Evolutionary conservation across 2,888 invertebrate genomes (phyloP), one percentile per base, ranked within the genome.

Genomic region (Agrilus cyanescens): DNA sequence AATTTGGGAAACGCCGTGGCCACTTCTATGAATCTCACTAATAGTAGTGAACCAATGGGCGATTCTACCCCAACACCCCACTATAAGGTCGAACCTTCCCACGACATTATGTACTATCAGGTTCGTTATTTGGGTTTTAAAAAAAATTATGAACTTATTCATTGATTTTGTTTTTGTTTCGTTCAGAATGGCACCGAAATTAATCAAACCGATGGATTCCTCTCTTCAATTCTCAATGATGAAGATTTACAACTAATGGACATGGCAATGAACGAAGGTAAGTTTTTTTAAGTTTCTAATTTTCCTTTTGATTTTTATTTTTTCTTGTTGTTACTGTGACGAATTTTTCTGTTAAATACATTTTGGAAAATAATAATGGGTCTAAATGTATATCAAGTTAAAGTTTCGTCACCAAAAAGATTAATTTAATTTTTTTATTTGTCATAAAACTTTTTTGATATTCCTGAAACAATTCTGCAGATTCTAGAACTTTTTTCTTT

Each of bases 211-310:
- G 91, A 91, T 56, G 88, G 88, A 34, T 86, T 90, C 58, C 78
- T 91, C 32, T 88, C 88, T 48, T 87, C 88, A 2, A 84, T 90
- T 48, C 73, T 91, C 40, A 87, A 87, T 59, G 90, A 90, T 53
- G 90, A 90, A 58, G 89, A 89, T 59, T 70, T 90, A 30, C 89
- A 89, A 60, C 73, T 90, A 38, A 88, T 91, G 88, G 89, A 90
- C 56, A 88, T 90, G 85, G 85, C 86, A 33, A 82, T 86, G 76
- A 85, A 82, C 57, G 88, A 88, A 68, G 85, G 88, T 87, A 67
- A 68, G 79, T 71, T 13, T 1, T 35, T 31, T 16, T n/a, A n/a
- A n/a, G n/a, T n/a, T 37, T 32, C 18, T 39, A n/a, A 20, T 38
- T 14, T 8, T 14, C 30, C 13, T 15, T 35, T 35, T 34, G 37